Evolutionary conservation across 1,140 invertebrate species (phyloP), one percentile per base, ranked within the genome.

Genomic region (Atta texana): DNA sequence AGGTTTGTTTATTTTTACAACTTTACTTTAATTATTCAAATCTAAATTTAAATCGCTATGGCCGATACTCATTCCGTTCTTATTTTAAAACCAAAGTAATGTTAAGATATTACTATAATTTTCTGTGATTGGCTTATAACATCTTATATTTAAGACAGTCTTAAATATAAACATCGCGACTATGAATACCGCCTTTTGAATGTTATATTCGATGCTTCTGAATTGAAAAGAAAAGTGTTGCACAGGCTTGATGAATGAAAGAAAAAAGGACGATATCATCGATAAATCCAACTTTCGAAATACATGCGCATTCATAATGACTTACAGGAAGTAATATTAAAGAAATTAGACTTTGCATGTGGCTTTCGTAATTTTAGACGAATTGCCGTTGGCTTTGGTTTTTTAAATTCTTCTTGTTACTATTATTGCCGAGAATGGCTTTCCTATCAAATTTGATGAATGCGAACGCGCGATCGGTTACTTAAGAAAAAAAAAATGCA

Each of bases 391-490:
- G 24, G 69, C 44, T 69, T 39, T 39, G 21, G 21, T 63, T 18
- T 61, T 71, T 74, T 18, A 44, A 14, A 3, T 84, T 74, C 53
- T 74, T 74, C 57, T 74, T 57, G 69, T 51, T 55, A 49, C 77
- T 55, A 34, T 84, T 51, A 84, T 61, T 74, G 39, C 24, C 21
- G 68, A 61, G 69, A 84, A 74, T 28, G 80, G 53, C 69, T 84
- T 74, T 84, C 80, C 80, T 84, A 84, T 84, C 80, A 84, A 84
- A 84, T 75, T 84, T 84, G 80, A 84, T 84, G 69, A 84, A 84
- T 84, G 69, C 49, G 18, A n/a, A 34, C 34, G 64, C 64, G 39
- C 55, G 80, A 84, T 84, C 69, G 69, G 28, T 8, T 74, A 34
- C 39, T 84, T 74, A 63, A 14, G 66, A 69, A 51, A 49, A 57